Evolutionary conservation across 1,140 invertebrate genomes (phyloP).

Genomic region (Lucilia sericata): DNA sequence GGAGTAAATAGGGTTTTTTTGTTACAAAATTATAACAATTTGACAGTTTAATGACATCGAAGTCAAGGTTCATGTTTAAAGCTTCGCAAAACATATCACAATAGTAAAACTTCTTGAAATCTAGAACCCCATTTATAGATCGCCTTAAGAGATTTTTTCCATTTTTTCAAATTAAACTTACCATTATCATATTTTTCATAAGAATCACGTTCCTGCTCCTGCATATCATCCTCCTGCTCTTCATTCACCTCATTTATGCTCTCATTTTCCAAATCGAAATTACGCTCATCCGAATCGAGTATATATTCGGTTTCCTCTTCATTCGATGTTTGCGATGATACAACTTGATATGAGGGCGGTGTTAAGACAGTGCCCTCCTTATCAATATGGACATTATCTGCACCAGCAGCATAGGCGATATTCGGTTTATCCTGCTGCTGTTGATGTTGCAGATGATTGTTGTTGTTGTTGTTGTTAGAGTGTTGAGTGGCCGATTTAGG

Average conservation of each 20-base stretch:
- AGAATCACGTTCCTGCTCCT: slow-evolving; percentile 45
- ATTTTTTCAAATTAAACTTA: slow-evolving; percentile 52
- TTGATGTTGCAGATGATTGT: slow-evolving; percentile 39
- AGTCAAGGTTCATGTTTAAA: no score
- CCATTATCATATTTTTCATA: slow-evolving; percentile 62
- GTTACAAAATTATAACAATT: no score
- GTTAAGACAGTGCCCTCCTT: slow-evolving; percentile 41
- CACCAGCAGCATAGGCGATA: slow-evolving; percentile 49
- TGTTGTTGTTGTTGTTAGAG: slow-evolving; percentile 38
- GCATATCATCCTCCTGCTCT: slow-evolving; percentile 23
- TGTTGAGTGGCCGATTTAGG: slow-evolving; percentile 61
- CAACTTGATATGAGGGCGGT: slow-evolving; percentile 58
- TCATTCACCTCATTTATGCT: slow-evolving; percentile 58
- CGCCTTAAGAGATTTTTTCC: no score
- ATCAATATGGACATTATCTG: slow-evolving; percentile 41
- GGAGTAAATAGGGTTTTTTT: no score
- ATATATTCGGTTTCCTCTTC: slow-evolving; percentile 61
- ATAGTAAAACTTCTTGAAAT: no score
- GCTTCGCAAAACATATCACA: no score
- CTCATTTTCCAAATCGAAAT: slow-evolving; percentile 56
- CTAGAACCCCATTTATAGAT: no score
- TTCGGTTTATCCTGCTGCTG: slow-evolving; percentile 41
- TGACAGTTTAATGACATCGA: no score
- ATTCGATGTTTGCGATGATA: slow-evolving; percentile 61
- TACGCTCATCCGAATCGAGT: slow-evolving; percentile 56